Evolutionary conservation across 2,113 vertebrate genomes (phyloP), one percentile per base, ranked within the genome.

Genomic region (Eira barbara): DNA sequence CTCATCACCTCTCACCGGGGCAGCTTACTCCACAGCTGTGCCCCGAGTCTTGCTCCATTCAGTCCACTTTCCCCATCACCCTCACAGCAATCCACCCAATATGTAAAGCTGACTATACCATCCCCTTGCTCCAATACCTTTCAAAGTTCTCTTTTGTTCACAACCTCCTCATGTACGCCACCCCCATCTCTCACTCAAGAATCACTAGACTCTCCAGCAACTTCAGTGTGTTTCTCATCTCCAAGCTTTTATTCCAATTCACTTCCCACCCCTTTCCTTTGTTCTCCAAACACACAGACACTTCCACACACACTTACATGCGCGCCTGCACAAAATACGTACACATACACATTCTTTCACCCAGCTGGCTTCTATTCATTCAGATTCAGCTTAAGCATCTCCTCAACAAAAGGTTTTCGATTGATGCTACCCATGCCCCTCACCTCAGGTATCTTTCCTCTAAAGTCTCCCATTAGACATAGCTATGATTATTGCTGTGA

Each of bases 321-420:
- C 36, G 4, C 0, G 34, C 14, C 15, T 29, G 21, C n/a, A 14
- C 42, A 80, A 91, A 17, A 65, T 3, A 23, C 31, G 3, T 1
- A 23, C 52, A 81, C 23, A 39, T 49, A 20, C 71, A 27, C 23
- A 74, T 39, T 4, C 14, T 45, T 20, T 31, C n/a, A 47, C 25
- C 25, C 57, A 25, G 15, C 13, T 23, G 84, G 29, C 36, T 83
- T 89, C 63, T 85, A 42, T 42, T 78, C 57, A 39, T 34, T 63
- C 27, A 76, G n/a, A 71, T 74, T 89, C 42, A 39, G 3, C 17
- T 10, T 61, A 63, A 1, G 6, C 7, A 63, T 55, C 25, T 83
- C 7, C 84, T 78, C 39, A 67, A 83, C 4, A 83, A 45, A 78
- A 69, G 78, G 9, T 57, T 91, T 69, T 34, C 89, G 34, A 95